A percentile compares a stretch with the other conserved stretches of the same genome.
Conservation (phyloP, 2,888 invertebrate genomes). For the Rhopalosiphum nymphaeae region DNA sequence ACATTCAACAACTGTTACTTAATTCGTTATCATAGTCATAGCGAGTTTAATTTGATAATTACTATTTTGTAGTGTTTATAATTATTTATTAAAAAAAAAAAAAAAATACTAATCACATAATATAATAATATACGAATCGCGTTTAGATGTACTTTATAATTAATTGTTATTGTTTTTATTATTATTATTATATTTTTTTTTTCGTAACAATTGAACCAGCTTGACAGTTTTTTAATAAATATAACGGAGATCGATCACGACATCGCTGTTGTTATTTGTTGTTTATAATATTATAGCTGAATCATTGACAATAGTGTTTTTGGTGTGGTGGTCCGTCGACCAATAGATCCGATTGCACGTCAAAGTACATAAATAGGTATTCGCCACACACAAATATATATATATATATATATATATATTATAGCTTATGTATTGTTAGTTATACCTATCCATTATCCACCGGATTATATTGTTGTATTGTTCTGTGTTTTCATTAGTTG, state of each 20-base stretch:
- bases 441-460: not conserved
- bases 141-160: not conserved
- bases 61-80: not conserved
- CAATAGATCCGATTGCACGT: slow-evolving; percentile 19
- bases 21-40: not conserved
- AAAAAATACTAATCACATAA: not conserved
- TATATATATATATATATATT: not conserved
- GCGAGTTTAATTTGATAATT: not conserved
- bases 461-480: slow-evolving; percentile 11
- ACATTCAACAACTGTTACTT: not conserved
- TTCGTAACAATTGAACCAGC: not conserved
- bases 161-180: not conserved
- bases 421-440: not conserved
- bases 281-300: not conserved
- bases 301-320: not conserved
- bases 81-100: not conserved
- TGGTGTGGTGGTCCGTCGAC: not conserved
- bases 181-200: not conserved
- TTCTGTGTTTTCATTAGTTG: slow-evolving; percentile 12
- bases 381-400: not conserved
- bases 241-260: not conserved
- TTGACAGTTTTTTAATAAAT: not conserved
- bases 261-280: not conserved
- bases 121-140: not conserved
- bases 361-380: not conserved